Base-by-base conservation (phyloP, 2,113 vertebrate species). In the Stigmatopora argus region DNA sequence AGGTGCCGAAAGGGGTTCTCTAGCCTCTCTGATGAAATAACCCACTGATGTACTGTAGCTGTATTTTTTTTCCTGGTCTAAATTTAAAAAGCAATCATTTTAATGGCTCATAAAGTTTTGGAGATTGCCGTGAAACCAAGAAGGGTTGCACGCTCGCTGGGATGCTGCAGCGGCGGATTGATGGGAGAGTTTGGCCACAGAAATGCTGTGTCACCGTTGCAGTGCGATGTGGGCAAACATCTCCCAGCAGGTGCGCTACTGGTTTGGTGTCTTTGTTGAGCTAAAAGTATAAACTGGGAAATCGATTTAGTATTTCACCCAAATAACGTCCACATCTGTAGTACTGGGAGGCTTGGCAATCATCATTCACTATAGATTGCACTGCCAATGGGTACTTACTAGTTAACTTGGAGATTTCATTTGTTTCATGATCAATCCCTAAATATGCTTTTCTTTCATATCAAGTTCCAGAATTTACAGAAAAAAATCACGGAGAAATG, bases 171-270 rank as follows among this genome's bases (percentile, higher is more conserved):
- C 35, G 23, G 1, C 34, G 77, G 84, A 86, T 87, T 85, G 78
- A 82, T 84, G 77, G 69, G 58, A 41, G 60, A 31, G 35, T 74
- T 75, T 86, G 78, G 80, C 78, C 0, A 61, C 63, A 82, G 70
- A 86, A 81, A 23, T 17, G 86, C 86, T 85, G 84, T 74, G 80
- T 87, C 88, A 87, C 70, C 51, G 56, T 65, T 78, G 78, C 72
- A 72, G 72, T 64, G 31, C 47, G n/a, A 74, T 60, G 44, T 70
- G 31, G 71, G 48, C 49, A n/a, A 46, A 57, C 66, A 78, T 78
- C 71, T 34, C 56, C 8, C 46, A 66, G 67, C 81, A 70, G 74
- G 73, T 59, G 57, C 31, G 65, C 47, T 21, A 18, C 7, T 62
- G 67, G 76, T 65, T 78, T 76, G 74, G 66, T 74, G 69, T 58